Conservation (phyloP, 2,888 invertebrate species). For the Neoscelio sp. region DNA sequence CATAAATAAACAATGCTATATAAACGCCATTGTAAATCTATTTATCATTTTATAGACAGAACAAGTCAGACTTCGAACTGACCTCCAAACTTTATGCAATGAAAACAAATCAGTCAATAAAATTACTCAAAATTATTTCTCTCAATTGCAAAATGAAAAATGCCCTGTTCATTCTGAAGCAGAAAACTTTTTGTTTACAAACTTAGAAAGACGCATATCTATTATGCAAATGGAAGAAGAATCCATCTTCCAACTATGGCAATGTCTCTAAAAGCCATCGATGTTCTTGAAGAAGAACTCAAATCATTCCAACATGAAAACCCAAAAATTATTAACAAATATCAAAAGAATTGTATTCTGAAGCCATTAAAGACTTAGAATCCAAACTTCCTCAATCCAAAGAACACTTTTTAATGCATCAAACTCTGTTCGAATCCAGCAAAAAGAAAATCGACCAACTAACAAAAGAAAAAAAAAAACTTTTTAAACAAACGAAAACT, state of each 20-base stretch:
- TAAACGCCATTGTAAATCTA: background rate
- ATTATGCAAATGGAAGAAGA: constrained; percentile 85
- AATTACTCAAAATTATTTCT: constrained; percentile 70
- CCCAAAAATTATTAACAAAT: constrained; percentile 74
- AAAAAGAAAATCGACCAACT: constrained; percentile 83
- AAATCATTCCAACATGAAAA: constrained; percentile 81
- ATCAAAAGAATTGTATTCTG: constrained; percentile 83
- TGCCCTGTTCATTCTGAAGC: constrained; percentile 55
- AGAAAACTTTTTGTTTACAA: constrained; percentile 71
- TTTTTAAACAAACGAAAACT: constrained; percentile 74
- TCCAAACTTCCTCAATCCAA: constrained; percentile 84
- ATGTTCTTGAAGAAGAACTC: constrained; percentile 88
- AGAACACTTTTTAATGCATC: constrained; percentile 81
- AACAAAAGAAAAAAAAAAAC: constrained; percentile 83
- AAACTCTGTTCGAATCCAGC: constrained; percentile 79
- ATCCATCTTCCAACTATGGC: constrained; percentile 87
- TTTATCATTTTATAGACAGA: constrained; percentile 72
- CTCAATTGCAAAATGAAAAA: constrained; percentile 70
- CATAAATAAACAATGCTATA: no score
- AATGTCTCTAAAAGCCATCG: constrained; percentile 87
- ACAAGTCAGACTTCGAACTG: constrained; percentile 75
- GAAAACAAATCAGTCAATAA: constrained; percentile 73
- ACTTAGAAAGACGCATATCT: constrained; percentile 77
- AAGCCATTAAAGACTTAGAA: constrained; percentile 85
- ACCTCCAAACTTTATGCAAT: constrained; percentile 71